Evolutionary conservation across 2,888 invertebrate species (phyloP).

Genomic region (Esperia sulphurella): DNA sequence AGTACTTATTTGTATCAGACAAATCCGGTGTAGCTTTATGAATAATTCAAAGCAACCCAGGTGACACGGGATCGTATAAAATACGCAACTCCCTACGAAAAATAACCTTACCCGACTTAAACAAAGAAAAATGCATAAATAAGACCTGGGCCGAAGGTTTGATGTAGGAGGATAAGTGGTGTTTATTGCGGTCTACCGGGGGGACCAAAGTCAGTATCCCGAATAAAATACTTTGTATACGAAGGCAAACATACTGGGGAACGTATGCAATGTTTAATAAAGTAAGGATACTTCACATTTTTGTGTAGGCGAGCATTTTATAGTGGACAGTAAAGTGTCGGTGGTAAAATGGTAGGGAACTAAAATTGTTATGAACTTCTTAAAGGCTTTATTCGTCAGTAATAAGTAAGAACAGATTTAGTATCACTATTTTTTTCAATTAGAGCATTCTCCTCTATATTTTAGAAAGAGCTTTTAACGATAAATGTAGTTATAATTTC

Average conservation of each 20-base stretch:
- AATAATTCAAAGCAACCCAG: conserved; percentile 42
- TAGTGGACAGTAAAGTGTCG: conserved; percentile 6
- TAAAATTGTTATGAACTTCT: background rate
- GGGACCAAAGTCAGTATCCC: conserved; percentile 31
- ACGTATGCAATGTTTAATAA: conserved; percentile 40
- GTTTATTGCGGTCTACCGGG: conserved; percentile 42
- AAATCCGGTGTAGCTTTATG: conserved; percentile 36
- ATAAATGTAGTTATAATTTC: too few relatives aligned
- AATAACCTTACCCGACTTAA: conserved; percentile 21
- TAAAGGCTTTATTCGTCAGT: background rate
- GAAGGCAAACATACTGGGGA: background rate
- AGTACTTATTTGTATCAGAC: conserved; percentile 35
- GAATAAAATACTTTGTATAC: conserved; percentile 45
- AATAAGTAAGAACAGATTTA: too few relatives aligned
- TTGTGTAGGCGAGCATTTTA: conserved; percentile 15
- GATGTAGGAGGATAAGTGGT: conserved; percentile 41
- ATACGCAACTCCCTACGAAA: conserved; percentile 21
- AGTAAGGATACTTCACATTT: conserved; percentile 20
- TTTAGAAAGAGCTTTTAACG: too few relatives aligned
- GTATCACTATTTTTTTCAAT: too few relatives aligned
- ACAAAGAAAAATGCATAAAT: conserved; percentile 29
- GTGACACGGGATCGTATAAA: conserved; percentile 42
- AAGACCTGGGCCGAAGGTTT: conserved; percentile 31
- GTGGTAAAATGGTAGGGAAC: background rate
- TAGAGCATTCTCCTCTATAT: too few relatives aligned